phyloP scores from a whole-genome alignment of 2,113 vertebrate genomes.

The Heloderma charlesbogerti region DNA sequence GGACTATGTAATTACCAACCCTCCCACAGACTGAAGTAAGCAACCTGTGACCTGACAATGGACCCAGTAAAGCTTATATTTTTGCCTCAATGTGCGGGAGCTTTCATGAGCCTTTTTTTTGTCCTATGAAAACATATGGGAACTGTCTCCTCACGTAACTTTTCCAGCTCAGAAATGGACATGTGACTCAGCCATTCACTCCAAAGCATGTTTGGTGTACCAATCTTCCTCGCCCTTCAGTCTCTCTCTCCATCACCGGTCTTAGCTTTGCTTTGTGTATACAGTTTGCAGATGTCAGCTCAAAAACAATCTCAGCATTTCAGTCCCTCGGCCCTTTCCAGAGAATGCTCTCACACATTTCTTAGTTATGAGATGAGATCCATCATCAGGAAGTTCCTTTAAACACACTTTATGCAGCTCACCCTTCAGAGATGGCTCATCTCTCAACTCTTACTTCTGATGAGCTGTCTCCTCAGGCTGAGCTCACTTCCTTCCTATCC shows the following conservation, averaged over 20 bases:
- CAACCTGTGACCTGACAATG: neutral
- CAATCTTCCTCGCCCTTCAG: neutral
- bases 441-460: slow-evolving; percentile 14
- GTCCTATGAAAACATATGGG: neutral
- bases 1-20: neutral
- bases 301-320: neutral
- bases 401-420: neutral
- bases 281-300: neutral
- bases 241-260: too few species aligned
- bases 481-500: slow-evolving; percentile 13
- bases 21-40: neutral
- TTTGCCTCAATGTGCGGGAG: neutral
- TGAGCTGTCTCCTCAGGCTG: slow-evolving; percentile 9
- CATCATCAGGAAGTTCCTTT: slow-evolving; percentile 10
- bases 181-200: neutral
- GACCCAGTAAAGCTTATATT: neutral
- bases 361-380: slow-evolving; percentile 4
- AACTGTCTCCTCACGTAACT: neutral
- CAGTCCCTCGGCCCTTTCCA: neutral
- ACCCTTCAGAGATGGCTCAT: slow-evolving; percentile 6
- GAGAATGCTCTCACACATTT: slow-evolving; percentile 7
- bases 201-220: neutral
- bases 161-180: neutral
- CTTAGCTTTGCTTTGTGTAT: neutral
- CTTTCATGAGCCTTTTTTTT: neutral